Conservation (phyloP, 2,113 vertebrate species). For the Oxyruncus cristatus region DNA sequence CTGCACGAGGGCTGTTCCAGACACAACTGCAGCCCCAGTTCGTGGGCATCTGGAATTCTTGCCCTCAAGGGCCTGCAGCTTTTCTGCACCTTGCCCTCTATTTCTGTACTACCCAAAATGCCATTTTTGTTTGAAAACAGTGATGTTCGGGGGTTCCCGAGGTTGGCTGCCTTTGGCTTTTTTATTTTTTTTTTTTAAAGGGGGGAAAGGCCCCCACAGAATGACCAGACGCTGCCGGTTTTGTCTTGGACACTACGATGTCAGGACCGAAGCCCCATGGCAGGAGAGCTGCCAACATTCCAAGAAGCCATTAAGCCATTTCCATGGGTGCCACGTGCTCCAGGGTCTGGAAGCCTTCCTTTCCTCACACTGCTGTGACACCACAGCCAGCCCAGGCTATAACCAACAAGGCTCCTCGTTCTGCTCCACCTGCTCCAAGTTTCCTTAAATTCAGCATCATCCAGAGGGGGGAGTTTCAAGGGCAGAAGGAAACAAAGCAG, state of each 20-base stretch:
- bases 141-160: neutral
- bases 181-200: no score
- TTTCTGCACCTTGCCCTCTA: neutral
- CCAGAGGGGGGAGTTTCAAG: neutral
- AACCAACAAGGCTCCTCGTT: rapidly evolving
- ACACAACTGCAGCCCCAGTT: neutral
- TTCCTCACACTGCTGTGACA: rapidly evolving
- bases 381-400: rapidly evolving
- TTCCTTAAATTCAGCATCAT: neutral
- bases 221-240: neutral
- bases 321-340: rapidly evolving
- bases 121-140: neutral
- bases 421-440: rapidly evolving
- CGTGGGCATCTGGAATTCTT: neutral
- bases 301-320: rapidly evolving
- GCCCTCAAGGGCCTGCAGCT: rapidly evolving
- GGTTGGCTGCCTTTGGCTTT: neutral
- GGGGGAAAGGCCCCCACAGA: rapidly evolving
- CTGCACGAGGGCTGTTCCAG: neutral
- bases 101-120: neutral
- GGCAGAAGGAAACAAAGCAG: rapidly evolving
- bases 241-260: neutral
- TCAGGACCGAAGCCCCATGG: neutral
- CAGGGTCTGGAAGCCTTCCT: neutral
- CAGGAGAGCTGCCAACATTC: neutral